A percentile compares a stretch with the other conserved stretches of the same genome.
phyloP scores from a whole-genome alignment of 1,140 invertebrate species.

The Lucilia sericata region DNA sequence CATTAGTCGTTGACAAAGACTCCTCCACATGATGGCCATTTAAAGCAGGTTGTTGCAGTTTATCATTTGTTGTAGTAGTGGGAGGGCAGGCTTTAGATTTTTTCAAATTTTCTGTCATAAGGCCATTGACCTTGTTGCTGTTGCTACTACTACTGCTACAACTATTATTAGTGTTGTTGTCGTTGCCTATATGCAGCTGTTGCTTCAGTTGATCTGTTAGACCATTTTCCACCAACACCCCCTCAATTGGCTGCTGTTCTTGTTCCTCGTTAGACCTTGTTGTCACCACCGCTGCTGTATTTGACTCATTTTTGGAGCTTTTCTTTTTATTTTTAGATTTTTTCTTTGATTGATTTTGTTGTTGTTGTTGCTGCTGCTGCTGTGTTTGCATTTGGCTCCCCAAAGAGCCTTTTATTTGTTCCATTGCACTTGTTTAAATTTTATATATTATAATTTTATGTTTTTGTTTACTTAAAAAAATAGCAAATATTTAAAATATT shows the following conservation, averaged over 20 bases:
- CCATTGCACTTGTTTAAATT: constrained; percentile 23
- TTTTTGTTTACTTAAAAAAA: constrained; percentile 5
- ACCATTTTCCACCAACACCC: constrained; percentile 9
- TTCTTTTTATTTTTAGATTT: constrained; percentile 45
- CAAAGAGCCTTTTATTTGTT: constrained; percentile 10
- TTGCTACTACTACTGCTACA: neutral
- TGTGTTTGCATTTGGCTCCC: constrained; percentile 7
- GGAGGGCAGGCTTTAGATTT: constrained; percentile 27
- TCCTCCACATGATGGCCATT: constrained; percentile 30
- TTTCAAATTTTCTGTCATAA: neutral
- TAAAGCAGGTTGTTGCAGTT: neutral
- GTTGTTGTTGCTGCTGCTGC: constrained; percentile 33
- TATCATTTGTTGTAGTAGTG: constrained; percentile 3
- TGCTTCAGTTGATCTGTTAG: constrained; percentile 39
- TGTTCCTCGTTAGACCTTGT: constrained; percentile 25
- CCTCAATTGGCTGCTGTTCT: constrained; percentile 1
- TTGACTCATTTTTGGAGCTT: constrained; percentile 34
- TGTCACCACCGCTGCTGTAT: neutral
- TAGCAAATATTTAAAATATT: constrained; percentile 10
- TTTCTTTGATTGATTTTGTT: constrained; percentile 41
- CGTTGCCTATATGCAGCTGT: constrained; percentile 40
- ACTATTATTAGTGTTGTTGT: neutral
- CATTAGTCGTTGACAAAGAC: neutral
- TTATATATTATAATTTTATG: neutral
- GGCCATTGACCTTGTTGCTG: constrained; percentile 36